These are phyloP conservation scores for Margarornis squamiger DNA, from an alignment of 2,797 vertebrate genomes.

Conservation along the genomic window DNA sequence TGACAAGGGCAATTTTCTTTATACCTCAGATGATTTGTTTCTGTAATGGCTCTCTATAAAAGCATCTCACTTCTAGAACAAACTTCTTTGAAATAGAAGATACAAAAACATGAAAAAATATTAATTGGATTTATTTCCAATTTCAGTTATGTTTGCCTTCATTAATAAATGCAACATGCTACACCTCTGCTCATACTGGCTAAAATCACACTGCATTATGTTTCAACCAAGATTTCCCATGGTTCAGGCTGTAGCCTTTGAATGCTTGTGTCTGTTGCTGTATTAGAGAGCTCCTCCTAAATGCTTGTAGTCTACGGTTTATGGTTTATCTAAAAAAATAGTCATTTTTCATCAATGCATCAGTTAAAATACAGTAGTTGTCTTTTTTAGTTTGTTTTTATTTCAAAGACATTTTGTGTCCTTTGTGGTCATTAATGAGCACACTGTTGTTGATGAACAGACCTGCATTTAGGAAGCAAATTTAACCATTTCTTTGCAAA, in stretches of 20 bases:
- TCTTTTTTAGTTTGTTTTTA: not conserved
- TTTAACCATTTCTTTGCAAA: not conserved
- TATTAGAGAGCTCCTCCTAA: not conserved
- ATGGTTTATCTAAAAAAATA: not conserved
- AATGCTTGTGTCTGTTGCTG: not conserved
- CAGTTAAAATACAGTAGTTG: not conserved
- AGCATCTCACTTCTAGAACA: not conserved
- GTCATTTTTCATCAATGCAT: not conserved
- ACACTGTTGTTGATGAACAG: not conserved
- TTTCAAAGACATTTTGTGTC: not conserved
- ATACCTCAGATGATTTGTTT: not conserved
- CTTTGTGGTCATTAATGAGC: not conserved
- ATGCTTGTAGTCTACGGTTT: not conserved
- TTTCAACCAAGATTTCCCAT: not conserved
- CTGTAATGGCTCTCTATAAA: not conserved
- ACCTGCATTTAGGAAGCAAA: not conserved
- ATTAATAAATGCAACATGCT: not conserved
- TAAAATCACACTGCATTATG: not conserved
- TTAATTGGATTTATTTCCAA: not conserved
- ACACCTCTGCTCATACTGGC: not conserved
- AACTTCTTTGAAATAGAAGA: not conserved
- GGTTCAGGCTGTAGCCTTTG: not conserved
- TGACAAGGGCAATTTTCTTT: slow-evolving; percentile 19
- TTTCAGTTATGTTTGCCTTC: not conserved
- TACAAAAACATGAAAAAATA: not conserved